Evolutionary conservation across 2,113 vertebrate species (phyloP).

Genomic region (Cisticola juncidis): DNA sequence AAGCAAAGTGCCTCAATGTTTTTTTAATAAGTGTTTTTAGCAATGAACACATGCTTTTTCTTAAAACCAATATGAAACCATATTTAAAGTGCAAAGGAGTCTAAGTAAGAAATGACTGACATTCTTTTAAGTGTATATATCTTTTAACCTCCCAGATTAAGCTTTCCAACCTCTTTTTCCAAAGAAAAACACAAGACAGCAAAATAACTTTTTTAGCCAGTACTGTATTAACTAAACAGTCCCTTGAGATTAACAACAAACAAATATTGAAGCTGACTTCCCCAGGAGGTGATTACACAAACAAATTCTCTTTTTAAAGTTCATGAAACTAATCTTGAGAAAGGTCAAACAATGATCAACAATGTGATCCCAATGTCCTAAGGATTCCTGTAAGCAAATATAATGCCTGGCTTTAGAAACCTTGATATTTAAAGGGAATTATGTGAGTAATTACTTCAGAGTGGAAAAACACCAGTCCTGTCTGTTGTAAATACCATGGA

Average conservation of each 20-base stretch:
- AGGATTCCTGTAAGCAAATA: slow-evolving; percentile 47
- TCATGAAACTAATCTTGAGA: slow-evolving; percentile 67
- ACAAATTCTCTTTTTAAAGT: slow-evolving; percentile 65
- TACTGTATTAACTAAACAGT: slow-evolving; percentile 42
- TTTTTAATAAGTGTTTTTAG: slow-evolving; percentile 60
- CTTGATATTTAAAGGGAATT: slow-evolving; percentile 33
- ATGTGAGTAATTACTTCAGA: slow-evolving; percentile 26
- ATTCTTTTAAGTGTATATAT: neutral
- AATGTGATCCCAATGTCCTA: slow-evolving; percentile 5
- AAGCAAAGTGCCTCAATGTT: slow-evolving; percentile 29
- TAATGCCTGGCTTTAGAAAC: neutral
- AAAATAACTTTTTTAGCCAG: slow-evolving; percentile 37
- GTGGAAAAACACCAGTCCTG: neutral
- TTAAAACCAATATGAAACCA: slow-evolving; percentile 37
- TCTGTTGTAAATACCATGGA: neutral
- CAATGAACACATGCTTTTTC: slow-evolving; percentile 35
- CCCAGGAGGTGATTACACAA: slow-evolving; percentile 62
- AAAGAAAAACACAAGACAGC: neutral
- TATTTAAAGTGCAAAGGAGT: slow-evolving; percentile 34
- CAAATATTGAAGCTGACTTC: slow-evolving; percentile 45
- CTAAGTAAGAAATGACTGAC: neutral
- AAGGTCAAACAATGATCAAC: slow-evolving; percentile 56
- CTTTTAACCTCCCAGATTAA: slow-evolving; percentile 41
- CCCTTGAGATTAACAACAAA: slow-evolving; percentile 56
- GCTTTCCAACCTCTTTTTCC: slow-evolving; percentile 12